These are phyloP conservation scores for Callosobruchus maculatus DNA, from an alignment of 2,888 invertebrate species.

Conservation along the genomic window DNA sequence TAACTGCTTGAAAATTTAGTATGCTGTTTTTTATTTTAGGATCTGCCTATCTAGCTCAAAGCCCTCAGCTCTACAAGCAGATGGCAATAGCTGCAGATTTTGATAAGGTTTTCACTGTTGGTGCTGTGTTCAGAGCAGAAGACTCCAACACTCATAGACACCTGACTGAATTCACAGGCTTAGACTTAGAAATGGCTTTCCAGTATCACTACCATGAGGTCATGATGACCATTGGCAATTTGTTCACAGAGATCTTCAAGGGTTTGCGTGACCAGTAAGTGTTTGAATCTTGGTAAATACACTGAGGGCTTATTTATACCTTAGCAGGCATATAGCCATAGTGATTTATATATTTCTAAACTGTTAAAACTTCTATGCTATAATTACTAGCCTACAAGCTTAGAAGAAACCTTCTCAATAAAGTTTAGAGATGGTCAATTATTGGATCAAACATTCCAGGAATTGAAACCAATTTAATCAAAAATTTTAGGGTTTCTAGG, in stretches of 20 bases:
- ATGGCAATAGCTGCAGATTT: conserved; percentile 99
- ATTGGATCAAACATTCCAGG: no score
- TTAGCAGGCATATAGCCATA: no score
- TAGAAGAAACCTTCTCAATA: no score
- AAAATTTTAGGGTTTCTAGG: no score
- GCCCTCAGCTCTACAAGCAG: conserved; percentile 98
- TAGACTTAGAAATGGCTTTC: conserved; percentile 99
- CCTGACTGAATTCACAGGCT: conserved; percentile 96
- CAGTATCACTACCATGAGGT: conserved; percentile 98
- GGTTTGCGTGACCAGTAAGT: conserved; percentile 74
- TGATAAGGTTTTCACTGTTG: conserved; percentile 74
- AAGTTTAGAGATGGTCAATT: no score
- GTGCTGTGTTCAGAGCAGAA: conserved; percentile 93
- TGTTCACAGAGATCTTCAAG: conserved; percentile 90
- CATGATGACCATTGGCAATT: conserved; percentile 77
- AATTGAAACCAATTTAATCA: no score
- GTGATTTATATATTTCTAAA: no score
- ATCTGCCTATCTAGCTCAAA: conserved; percentile 95
- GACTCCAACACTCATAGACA: conserved; percentile 99
- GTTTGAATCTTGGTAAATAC: not conserved
- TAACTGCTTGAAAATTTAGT: no score
- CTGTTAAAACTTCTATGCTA: no score
- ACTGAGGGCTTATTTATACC: no score
- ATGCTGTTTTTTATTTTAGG: conserved; percentile 38
- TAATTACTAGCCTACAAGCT: no score